Percentiles rank a stretch among this genome's conserved stretches.
Conservation (phyloP, 2,888 invertebrate genomes). For the Drosophila recens region DNA sequence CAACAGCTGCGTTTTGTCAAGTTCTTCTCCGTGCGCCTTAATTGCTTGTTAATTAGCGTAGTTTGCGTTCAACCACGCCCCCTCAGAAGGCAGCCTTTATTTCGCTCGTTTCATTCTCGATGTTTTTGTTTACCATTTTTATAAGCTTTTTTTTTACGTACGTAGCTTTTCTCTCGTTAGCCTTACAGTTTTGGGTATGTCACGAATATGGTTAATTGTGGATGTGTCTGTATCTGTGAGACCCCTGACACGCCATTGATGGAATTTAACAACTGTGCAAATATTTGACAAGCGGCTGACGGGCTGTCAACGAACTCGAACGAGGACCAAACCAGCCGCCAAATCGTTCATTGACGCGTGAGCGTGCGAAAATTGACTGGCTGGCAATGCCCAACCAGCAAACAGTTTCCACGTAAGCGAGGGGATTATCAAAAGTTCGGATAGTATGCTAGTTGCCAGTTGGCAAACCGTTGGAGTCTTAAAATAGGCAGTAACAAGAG, state of each 20-base stretch:
- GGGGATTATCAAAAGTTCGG: conserved; percentile 13
- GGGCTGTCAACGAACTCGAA: conserved; percentile 41
- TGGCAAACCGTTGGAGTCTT: no score
- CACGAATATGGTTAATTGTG: conserved; percentile 56
- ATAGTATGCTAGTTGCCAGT: no score
- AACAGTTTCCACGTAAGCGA: conserved; percentile 19
- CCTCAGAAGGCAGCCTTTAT: not conserved
- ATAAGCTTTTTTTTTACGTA: not conserved
- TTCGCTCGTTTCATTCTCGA: not conserved
- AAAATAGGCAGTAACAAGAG: not conserved
- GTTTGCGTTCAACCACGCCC: conserved; percentile 52
- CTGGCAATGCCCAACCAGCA: conserved; percentile 23
- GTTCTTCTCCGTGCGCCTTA: conserved; percentile 57
- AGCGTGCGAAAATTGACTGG: conserved; percentile 72
- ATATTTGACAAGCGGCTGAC: conserved; percentile 68
- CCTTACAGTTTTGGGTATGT: conserved; percentile 22
- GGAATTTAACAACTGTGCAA: conserved; percentile 75
- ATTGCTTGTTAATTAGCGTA: conserved; percentile 77
- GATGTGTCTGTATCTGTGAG: conserved; percentile 27
- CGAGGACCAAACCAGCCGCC: conserved; percentile 26
- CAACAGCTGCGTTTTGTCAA: conserved; percentile 69
- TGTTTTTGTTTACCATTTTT: conserved; percentile 14
- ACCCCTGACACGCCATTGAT: conserved; percentile 60
- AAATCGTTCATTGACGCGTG: conserved; percentile 73
- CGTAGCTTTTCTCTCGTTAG: conserved; percentile 24